Evolutionary conservation across 2,113 vertebrate species (phyloP), one percentile per base, ranked within the genome.

Genomic region (Lota lota): DNA sequence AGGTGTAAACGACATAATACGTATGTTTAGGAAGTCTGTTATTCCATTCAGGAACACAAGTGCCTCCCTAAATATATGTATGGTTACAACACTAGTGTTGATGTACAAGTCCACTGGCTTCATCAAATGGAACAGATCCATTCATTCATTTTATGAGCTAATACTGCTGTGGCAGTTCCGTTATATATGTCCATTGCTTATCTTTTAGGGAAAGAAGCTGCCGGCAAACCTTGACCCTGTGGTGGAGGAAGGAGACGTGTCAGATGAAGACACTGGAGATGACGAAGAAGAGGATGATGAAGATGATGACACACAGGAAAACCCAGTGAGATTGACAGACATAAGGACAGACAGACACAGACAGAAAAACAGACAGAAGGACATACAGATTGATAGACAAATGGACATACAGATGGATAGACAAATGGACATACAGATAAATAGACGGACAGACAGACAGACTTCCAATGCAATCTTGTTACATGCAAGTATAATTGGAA

Each of bases 221-320:
- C 95, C 97, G 0, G 90, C 93, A 68, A 94, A 81, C 79, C 92
- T 98, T 70, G 94, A 95, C 0, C 92, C 94, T 28, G 91, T 95
- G 14, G 95, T 88, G 1, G 96, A 98, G 62, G 97, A 97, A 72
- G 97, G 96, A 0, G 97, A 99, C 60, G 97, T 99, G 69, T 99
- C 96, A 0, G 97, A 99, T 33, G 97, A 99, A 81, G 96, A 98
- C 88, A 98, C 95, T 0, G 96, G 93, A 0, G 95, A 98, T 2
- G 95, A 96, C 0, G 95, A 96, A 0, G 96, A 97, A 1, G 87
- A 88, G 1, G 72, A 83, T 0, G 79, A 81, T 4, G 80, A 85
- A 0, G 79, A 81, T 5, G 76, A 80, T 5, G 61, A 68, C n/a
- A 5, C 40, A 72, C 81, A 84, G 83, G 83, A 53, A 69, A 82